Percentiles rank a stretch among this genome's conserved stretches.
Conservation (phyloP, 2,797 vertebrate genomes). For the Chelidonichthys spinosus region DNA sequence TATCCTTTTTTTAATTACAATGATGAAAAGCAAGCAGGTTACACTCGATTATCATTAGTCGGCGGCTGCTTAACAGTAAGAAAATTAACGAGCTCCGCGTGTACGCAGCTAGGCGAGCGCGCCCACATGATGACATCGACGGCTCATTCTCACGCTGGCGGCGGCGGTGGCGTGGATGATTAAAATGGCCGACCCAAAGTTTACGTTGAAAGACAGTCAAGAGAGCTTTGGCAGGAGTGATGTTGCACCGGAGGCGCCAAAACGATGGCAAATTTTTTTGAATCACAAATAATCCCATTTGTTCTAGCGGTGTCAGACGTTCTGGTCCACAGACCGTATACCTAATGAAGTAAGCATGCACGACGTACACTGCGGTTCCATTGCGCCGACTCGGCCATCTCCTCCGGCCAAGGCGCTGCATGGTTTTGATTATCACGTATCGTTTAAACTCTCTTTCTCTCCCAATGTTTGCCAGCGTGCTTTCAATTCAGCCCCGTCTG, state of each 20-base stretch:
- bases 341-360: slow-evolving; percentile 53
- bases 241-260: slow-evolving; percentile 34
- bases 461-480: slow-evolving; percentile 58
- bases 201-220: slow-evolving; percentile 61
- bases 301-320: slow-evolving; percentile 68
- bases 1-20: slow-evolving; percentile 73
- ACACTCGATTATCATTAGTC: slow-evolving; percentile 53
- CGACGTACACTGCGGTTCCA: slow-evolving; percentile 41
- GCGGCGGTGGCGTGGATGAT: slow-evolving; percentile 42
- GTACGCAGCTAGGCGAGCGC: slow-evolving; percentile 27
- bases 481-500: slow-evolving; percentile 61
- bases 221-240: slow-evolving; percentile 44
- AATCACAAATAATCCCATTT: slow-evolving; percentile 69
- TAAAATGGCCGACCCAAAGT: slow-evolving; percentile 57
- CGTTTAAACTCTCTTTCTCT: slow-evolving; percentile 64
- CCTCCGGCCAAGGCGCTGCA: slow-evolving; percentile 56
- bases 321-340: slow-evolving; percentile 55
- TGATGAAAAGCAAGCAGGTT: slow-evolving; percentile 72
- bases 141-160: slow-evolving; percentile 45
- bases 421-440: slow-evolving; percentile 77
- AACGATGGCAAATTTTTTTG: slow-evolving; percentile 41
- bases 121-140: slow-evolving; percentile 49
- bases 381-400: slow-evolving; percentile 45
- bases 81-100: slow-evolving; percentile 36
- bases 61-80: slow-evolving; percentile 31